Evolutionary conservation across 1,140 invertebrate species (phyloP), one percentile per base, ranked within the genome.

Genomic region (Cherax quadricarinatus): DNA sequence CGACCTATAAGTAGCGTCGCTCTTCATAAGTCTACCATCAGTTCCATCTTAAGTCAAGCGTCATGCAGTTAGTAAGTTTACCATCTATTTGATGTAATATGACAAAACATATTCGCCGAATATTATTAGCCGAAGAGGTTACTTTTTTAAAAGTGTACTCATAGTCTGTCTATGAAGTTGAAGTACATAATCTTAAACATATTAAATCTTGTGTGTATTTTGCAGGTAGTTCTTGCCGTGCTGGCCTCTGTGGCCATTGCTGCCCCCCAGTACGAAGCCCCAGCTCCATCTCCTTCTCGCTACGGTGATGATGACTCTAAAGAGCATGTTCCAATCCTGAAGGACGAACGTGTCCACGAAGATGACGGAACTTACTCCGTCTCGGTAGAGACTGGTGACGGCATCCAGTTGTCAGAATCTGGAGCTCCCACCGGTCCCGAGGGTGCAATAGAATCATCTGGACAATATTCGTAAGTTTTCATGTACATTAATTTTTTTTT

Each of bases 321-420:
- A 0, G 62, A 66, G 62, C 9, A 10, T 1, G 62, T 75, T 7
- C 1, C 79, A 48, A 84, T 91, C 24, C 48, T 84, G 30, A 85
- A 70, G 49, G 81, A 86, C 53, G 75, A 86, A 0, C 51, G 60
- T 18, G 48, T 86, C 84, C 83, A 62, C 3, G 90, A 92, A n/a
- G 82, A 86, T n/a, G 90, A 92, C 78, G 90, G 90, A 7, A 80
- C 84, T 3, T 92, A 92, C 90, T 79, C 66, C 84, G 16, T 92
- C 4, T 84, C 86, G 1, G 70, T 87, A 16, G 84, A 92, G 48
- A 86, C 90, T 62, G 90, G 41, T 4, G 49, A 92, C 6, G 90
- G 84, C 83, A 86, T 92, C 75, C 24, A 6, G 0, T 10, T 75
- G 66, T 86, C 70, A 0, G 24, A 92, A 21, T 80, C 84, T 14